Base-by-base conservation (phyloP, 2,113 vertebrate species). In the Naja naja region DNA sequence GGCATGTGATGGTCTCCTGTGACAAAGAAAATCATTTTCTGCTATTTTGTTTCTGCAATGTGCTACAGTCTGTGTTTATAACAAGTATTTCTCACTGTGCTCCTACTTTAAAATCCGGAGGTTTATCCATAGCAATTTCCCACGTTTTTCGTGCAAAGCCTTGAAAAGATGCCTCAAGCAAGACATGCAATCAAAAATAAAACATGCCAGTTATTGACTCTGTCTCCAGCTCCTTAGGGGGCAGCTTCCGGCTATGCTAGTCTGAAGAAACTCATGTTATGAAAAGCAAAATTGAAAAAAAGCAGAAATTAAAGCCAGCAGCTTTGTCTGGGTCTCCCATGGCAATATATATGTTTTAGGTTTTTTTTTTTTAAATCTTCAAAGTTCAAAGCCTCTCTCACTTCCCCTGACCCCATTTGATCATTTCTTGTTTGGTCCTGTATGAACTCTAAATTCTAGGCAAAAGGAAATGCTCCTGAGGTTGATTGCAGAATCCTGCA, bases 121-220 rank as follows among this genome's bases (percentile, higher is more conserved):
- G 89, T 92, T 95, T 95, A 95, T 94, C 94, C 94, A 92, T 89
- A 95, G 45, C 85, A 96, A 95, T 97, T 98, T 97, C 90, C 94
- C 94, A 49, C 88, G 60, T 91, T 97, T 90, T 97, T 96, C 93
- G 93, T 97, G 64, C 94, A 92, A 96, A 96, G 90, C 54, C 92
- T 90, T 94, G 89, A 95, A 96, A 97, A 95, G 93, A 93, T 30
- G 81, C 93, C 93, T 95, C 5, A 11, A 96, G 94, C 91, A 96
- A 97, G 91, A 89, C 89, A 95, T 95, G 95, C 87, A 93, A 53
- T 97, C 90, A 95, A 95, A 97, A 96, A 54, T 92, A 96, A 97
- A 96, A 93, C 58, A 94, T 94, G 92, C 86, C 85, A 93, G 95
- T 96, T 97, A 96, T 95, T 96, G 74, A 86, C 94, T 96, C 55